These are phyloP conservation scores for Anas platyrhynchos DNA, from an alignment of 2,113 vertebrate species.

Conservation along the genomic window DNA sequence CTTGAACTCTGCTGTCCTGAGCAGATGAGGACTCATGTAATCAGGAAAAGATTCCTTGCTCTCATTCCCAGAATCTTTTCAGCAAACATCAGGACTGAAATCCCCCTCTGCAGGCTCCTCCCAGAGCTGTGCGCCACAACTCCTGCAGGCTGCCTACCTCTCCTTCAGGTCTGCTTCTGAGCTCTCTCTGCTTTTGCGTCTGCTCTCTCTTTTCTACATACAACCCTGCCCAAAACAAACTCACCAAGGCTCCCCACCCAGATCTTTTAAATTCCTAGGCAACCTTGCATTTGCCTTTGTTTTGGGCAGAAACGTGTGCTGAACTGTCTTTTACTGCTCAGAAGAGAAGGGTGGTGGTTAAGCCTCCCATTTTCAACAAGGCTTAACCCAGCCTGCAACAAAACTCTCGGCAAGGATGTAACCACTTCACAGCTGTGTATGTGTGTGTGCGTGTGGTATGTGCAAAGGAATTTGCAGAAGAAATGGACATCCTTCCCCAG, in stretches of 20 bases:
- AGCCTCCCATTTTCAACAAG: not conserved
- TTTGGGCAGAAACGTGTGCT: conserved; percentile 55
- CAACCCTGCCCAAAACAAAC: conserved; percentile 61
- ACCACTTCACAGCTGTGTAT: not conserved
- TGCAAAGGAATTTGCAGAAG: not conserved
- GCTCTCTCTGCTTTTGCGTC: not conserved
- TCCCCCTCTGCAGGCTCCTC: not conserved
- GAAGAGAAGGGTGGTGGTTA: conserved; percentile 15
- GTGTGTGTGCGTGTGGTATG: not conserved
- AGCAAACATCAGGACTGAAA: fast-evolving
- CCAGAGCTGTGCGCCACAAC: not conserved
- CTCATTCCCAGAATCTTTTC: not conserved
- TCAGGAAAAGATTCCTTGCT: not conserved
- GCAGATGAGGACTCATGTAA: not conserved
- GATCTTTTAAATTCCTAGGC: conserved; percentile 65
- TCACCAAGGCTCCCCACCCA: conserved; percentile 50
- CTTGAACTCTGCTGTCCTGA: not conserved
- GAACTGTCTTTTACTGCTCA: conserved; percentile 21
- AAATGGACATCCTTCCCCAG: not conserved
- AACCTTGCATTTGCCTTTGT: conserved; percentile 49
- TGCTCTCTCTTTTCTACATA: not conserved
- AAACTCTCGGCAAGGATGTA: not conserved
- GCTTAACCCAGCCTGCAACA: not conserved
- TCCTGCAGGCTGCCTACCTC: not conserved
- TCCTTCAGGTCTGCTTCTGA: not conserved